These are phyloP conservation scores for Umimayanthus kanabou DNA, from an alignment of 92 coral and sea anemone species.

Conservation along the genomic window DNA sequence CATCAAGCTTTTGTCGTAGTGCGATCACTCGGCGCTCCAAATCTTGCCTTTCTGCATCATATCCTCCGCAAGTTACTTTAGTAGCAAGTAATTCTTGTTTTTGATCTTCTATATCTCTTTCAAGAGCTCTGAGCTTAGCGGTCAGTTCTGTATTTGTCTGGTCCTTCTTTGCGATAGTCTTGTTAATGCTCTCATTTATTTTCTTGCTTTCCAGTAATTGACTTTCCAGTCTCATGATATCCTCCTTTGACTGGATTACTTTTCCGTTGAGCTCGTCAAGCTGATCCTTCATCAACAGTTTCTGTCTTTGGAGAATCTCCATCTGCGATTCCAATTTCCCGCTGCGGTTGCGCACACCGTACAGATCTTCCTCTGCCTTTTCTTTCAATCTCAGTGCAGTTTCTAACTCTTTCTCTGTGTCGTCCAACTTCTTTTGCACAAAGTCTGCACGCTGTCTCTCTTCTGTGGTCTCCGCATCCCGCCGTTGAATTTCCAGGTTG, in stretches of 20 bases:
- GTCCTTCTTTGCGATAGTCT: constrained; percentile 70
- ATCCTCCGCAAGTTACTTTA: constrained; percentile 78
- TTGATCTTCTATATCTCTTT: constrained; percentile 77
- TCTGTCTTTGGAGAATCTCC: constrained; percentile 74
- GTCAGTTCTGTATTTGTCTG: constrained; percentile 75
- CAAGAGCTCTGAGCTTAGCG: constrained; percentile 72
- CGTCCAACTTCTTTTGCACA: constrained; percentile 67
- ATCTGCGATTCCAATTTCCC: constrained; percentile 80
- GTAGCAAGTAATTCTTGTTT: constrained; percentile 79
- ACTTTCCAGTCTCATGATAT: constrained; percentile 76
- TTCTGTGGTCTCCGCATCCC: constrained; percentile 62
- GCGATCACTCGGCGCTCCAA: constrained; percentile 70
- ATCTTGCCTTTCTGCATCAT: constrained; percentile 79
- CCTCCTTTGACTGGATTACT: constrained; percentile 61
- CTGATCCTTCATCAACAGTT: constrained; percentile 74
- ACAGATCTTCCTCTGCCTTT: constrained; percentile 75
- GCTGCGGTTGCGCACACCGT: constrained; percentile 64
- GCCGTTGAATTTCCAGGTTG: constrained; percentile 72
- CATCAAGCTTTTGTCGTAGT: constrained; percentile 72
- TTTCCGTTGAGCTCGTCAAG: constrained; percentile 73
- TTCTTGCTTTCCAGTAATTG: constrained; percentile 71
- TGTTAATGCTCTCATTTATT: constrained; percentile 73
- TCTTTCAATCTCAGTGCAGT: constrained; percentile 65
- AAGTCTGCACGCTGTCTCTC: constrained; percentile 47
- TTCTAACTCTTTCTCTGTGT: constrained; percentile 71